Base-by-base conservation (phyloP, 1,140 invertebrate genomes). In the Ganaspis sp. region DNA sequence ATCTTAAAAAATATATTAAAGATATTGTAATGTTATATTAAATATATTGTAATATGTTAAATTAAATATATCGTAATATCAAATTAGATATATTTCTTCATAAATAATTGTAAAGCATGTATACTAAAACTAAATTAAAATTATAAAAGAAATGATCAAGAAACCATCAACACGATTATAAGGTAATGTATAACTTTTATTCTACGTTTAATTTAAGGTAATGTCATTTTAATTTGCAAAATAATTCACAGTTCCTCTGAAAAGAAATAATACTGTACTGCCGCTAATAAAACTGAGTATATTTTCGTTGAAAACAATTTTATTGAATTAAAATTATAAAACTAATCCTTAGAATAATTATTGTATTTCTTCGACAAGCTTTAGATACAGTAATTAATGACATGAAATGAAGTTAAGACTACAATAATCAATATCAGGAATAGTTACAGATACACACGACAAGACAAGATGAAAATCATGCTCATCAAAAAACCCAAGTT, bases 241-340 rank as follows among this genome's bases (percentile, higher is more conserved):
- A n/a, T 34, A n/a, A 29, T 29, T 64, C 26, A 64, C 23, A 29
- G 12, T 42, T 38, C 8, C 15, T 70, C 9, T 3, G 11, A 70
- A 42, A 70, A 9, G 8, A 37, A 12, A 12, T 40, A 40, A 70
- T 38, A 70, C 26, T 70, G 34, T 42, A 42, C 37, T 38, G 34
- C 19, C 21, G 15, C 38, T 17, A 77, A 49, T 74, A 42, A 75
- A 73, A 77, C 58, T 64, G 26, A 64, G 58, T 70, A 37, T 64
- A 42, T 76, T 40, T 86, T 88, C 75, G 80, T 88, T 86, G 86
- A 88, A 89, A 89, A 88, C 88, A 88, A 89, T 86, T 89, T 87
- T 88, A 86, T 88, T 86, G 83, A 84, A 88, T 85, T 86, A 83
- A 89, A 89, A 85, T 82, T 87, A 88, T 88, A 87, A 89, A 87